Base-by-base conservation (phyloP, 2,888 invertebrate species). In the Amphiduros pacificus region DNA sequence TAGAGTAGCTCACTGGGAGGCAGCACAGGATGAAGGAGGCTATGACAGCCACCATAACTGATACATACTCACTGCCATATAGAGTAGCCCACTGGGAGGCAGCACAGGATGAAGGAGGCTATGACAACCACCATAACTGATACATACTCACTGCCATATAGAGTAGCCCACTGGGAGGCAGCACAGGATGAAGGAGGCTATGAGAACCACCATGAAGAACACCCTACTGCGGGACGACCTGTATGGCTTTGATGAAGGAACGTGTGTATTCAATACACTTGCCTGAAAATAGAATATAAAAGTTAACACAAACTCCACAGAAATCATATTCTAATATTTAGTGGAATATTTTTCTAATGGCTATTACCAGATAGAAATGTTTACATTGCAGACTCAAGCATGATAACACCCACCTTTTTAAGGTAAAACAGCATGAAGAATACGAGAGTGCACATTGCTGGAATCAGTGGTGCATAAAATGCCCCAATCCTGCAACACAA, bases 381-480 rank as follows among this genome's bases (percentile, higher is more conserved):
- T 36, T n/a, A n/a, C n/a, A n/a, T n/a, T n/a, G n/a, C n/a, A n/a
- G n/a, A n/a, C n/a, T n/a, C n/a, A n/a, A n/a, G n/a, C n/a, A n/a
- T n/a, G n/a, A 6, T 55, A 22, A 4, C 6, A n/a, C 62, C 62
- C 70, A 80, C 79, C 74, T 74, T 75, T 79, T 94, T 93, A 0
- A 93, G 85, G 75, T 93, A 92, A 77, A 93, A 94, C 70, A 91
- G 85, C 0, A 91, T 73, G 68, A 92, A 90, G 63, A 89, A 89
- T 63, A 90, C 88, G 14, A 90, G 73, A 0, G 89, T 85, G 0
- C 89, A 89, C 2, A 93, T 86, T 0, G 89, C 85, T 0, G 93
- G 91, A 9, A 93, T 79, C 22, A 93, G 86, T 0, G 94, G 93
- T 1, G 90, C 89, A 83, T 90, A 94, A 77, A 92, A 93, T 17